Percentiles rank a stretch among this genome's conserved stretches.
These are phyloP conservation scores for Drosophila ohnishii DNA, from an alignment of 1,140 invertebrate genomes.

Conservation along the genomic window DNA sequence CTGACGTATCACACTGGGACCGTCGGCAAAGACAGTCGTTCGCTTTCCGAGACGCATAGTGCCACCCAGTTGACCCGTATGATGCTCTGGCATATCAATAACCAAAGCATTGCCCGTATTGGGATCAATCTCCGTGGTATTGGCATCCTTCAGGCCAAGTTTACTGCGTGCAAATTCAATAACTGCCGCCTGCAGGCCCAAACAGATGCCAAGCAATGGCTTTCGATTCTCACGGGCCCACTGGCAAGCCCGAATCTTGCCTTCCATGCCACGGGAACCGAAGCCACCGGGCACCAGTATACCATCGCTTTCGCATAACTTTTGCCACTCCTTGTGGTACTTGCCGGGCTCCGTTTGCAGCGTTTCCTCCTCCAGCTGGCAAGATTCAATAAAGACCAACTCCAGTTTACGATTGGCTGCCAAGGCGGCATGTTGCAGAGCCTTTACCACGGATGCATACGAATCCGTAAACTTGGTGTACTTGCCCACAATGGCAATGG, in stretches of 20 bases:
- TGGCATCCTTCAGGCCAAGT: constrained; percentile 89
- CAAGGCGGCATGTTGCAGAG: constrained; percentile 95
- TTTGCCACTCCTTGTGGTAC: constrained; percentile 97
- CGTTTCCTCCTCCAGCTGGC: constrained; percentile 91
- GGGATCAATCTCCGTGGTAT: constrained; percentile 93
- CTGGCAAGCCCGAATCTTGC: constrained; percentile 96
- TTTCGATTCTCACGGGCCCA: constrained; percentile 96
- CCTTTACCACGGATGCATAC: constrained; percentile 98
- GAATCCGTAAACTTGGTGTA: constrained; percentile 98
- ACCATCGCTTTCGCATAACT: constrained; percentile 94
- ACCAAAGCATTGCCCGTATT: constrained; percentile 91
- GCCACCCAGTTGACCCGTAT: constrained; percentile 95
- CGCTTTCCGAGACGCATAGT: constrained; percentile 98
- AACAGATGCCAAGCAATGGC: constrained; percentile 97
- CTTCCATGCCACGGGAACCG: constrained; percentile 97
- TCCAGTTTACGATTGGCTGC: constrained; percentile 92
- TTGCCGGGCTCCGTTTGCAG: constrained; percentile 89
- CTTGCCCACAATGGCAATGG: constrained; percentile 98
- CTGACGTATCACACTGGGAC: constrained; percentile 86
- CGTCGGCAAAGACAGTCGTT: constrained; percentile 90
- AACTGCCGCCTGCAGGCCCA: constrained; percentile 98
- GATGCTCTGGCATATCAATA: constrained; percentile 99
- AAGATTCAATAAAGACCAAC: constrained; percentile 95
- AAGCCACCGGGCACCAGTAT: constrained; percentile 99
- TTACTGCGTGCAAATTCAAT: constrained; percentile 98